Evolutionary conservation across 2,113 vertebrate genomes (phyloP).

Genomic region (Daboia siamensis): DNA sequence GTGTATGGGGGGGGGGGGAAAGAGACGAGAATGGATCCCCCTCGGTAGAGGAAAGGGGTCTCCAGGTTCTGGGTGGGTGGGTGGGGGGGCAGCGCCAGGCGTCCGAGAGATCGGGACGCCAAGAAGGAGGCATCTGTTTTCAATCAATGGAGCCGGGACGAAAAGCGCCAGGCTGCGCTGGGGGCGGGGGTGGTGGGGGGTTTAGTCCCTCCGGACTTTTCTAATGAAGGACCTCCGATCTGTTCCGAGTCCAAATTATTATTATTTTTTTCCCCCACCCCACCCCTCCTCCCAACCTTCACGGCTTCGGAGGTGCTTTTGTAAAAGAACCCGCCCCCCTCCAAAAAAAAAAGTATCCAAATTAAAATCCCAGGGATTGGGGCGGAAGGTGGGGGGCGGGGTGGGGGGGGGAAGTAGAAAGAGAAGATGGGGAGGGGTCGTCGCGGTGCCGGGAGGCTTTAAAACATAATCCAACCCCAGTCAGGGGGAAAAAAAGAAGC

Average conservation of each 20-base stretch:
- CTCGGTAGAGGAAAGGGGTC: constrained; percentile 69
- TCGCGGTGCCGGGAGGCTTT: not conserved
- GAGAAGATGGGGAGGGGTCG: not conserved
- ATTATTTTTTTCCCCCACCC: not conserved
- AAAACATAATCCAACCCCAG: not conserved
- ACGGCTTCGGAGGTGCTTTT: not conserved
- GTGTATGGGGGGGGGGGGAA: no score
- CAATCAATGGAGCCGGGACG: constrained; percentile 77
- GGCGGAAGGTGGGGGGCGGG: not conserved
- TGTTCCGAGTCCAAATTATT: constrained; percentile 54
- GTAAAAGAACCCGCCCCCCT: no score
- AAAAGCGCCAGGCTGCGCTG: constrained; percentile 69
- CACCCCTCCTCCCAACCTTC: not conserved
- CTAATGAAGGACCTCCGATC: constrained; percentile 74
- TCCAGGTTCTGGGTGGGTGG: constrained; percentile 51
- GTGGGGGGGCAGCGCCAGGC: constrained; percentile 66
- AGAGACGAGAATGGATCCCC: not conserved
- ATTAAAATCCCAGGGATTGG: not conserved
- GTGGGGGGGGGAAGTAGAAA: not conserved
- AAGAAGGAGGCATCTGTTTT: constrained; percentile 79
- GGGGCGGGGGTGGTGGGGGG: constrained; percentile 47
- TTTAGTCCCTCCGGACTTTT: constrained; percentile 69
- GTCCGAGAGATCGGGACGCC: constrained; percentile 73
- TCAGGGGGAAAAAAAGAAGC: not conserved
- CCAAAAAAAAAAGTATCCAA: not conserved